Evolutionary conservation across 30 jellyfish, hydroid and myxozoan species (phyloP).

Genomic region (Cassiopea xamachana): DNA sequence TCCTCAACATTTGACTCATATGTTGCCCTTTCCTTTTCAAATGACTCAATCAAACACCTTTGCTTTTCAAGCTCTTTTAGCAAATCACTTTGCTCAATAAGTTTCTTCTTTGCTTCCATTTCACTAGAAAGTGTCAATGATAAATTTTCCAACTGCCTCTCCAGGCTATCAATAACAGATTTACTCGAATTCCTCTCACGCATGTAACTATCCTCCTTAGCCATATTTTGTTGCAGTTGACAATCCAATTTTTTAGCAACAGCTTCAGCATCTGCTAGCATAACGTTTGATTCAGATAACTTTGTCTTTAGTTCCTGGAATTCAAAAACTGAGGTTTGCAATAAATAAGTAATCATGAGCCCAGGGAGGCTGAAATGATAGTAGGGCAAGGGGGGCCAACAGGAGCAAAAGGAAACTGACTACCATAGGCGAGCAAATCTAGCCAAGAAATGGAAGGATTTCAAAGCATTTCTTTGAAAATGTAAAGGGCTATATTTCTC

Average conservation of each 20-base stretch:
- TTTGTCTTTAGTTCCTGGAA: background rate
- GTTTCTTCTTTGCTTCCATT: slow-evolving; percentile 28
- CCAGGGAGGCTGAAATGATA: too few species aligned
- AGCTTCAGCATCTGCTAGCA: background rate
- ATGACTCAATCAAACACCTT: slow-evolving; percentile 10
- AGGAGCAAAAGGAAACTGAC: too few species aligned
- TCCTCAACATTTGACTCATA: slow-evolving; percentile 15
- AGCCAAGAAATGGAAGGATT: too few species aligned
- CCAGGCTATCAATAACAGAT: slow-evolving; percentile 14
- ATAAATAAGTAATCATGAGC: too few species aligned
- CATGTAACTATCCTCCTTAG: background rate
- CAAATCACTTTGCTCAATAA: slow-evolving; percentile 61
- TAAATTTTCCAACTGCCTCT: slow-evolving; percentile 2
- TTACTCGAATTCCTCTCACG: background rate
- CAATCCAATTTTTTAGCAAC: background rate
- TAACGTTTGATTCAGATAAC: background rate
- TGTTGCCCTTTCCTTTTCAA: slow-evolving; percentile 27
- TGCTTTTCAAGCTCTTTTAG: slow-evolving; percentile 42
- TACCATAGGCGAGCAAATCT: too few species aligned
- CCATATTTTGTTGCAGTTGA: background rate
- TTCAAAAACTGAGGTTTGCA: background rate
- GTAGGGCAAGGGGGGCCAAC: too few species aligned
- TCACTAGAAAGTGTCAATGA: slow-evolving; percentile 22
- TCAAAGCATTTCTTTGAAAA: too few species aligned
- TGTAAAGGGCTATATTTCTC: too few species aligned